Conservation (phyloP, 2,888 invertebrate genomes). For the Ramazzottius varieornatus region DNA sequence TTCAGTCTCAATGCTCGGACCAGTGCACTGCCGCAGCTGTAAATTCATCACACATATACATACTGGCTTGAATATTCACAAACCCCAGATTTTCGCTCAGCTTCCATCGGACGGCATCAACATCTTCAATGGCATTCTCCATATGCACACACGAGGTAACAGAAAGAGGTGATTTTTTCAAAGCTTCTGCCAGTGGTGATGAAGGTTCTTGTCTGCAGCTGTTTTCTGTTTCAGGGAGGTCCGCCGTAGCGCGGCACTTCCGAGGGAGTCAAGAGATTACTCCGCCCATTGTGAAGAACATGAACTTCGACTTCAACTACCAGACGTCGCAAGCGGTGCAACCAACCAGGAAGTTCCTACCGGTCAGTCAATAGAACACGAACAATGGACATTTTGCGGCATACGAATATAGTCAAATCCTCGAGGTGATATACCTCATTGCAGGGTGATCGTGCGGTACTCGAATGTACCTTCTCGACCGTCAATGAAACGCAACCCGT, state of each 20-base stretch:
- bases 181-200: background rate
- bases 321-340: background rate
- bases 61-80: background rate
- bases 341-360: background rate
- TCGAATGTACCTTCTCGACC: too few species aligned
- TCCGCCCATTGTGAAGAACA: background rate
- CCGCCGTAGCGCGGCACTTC: background rate
- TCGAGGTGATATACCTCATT: too few species aligned
- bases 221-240: too few species aligned
- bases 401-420: background rate
- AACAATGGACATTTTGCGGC: background rate
- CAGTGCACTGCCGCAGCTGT: background rate
- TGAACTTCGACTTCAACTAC: background rate
- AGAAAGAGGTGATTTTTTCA: background rate
- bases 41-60: background rate
- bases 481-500: too few species aligned
- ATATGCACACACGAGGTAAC: background rate
- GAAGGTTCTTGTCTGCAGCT: too few species aligned
- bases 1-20: background rate
- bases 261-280: background rate
- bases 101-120: background rate
- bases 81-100: background rate
- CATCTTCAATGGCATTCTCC: background rate
- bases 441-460: too few species aligned
- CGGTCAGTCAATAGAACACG: too few species aligned